A percentile compares a stretch with the other conserved stretches of the same genome.
Conservation (phyloP, 2,797 vertebrate genomes). For the Notolepis coatsorum region DNA sequence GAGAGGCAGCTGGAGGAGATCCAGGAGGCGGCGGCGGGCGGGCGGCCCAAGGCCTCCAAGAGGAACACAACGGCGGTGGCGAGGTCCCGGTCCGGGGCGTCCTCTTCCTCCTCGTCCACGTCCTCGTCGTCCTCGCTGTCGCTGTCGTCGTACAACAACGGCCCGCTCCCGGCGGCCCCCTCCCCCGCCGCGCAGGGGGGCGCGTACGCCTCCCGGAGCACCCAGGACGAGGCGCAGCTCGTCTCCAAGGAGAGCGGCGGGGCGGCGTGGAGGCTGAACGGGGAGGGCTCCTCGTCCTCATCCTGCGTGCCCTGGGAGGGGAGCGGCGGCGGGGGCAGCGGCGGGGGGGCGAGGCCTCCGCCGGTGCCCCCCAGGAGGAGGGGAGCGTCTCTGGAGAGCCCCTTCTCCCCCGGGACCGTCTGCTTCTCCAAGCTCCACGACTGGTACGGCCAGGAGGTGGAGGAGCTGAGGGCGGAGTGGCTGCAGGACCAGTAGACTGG, state of each 20-base stretch:
- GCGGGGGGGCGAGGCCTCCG: slow-evolving; percentile 64
- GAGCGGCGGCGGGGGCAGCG: slow-evolving; percentile 34
- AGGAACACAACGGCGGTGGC: slow-evolving; percentile 25
- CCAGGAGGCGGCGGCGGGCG: slow-evolving; percentile 60
- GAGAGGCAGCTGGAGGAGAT: slow-evolving; percentile 94
- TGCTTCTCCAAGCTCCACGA: slow-evolving; percentile 90
- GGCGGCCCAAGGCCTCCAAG: slow-evolving; percentile 51
- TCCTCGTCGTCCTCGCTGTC: slow-evolving; percentile 64
- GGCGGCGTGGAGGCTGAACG: slow-evolving; percentile 85
- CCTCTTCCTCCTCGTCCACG: slow-evolving; percentile 61
- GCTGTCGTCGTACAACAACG: slow-evolving; percentile 38
- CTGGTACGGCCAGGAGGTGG: slow-evolving; percentile 88
- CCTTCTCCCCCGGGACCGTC: slow-evolving; percentile 62
- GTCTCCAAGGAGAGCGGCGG: slow-evolving; percentile 84
- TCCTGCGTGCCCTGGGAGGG: slow-evolving; percentile 71
- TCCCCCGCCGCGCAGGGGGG: neutral
- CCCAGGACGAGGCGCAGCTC: slow-evolving; percentile 64
- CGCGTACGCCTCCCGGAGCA: neutral
- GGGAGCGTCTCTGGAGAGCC: slow-evolving; percentile 67
- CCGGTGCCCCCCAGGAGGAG: slow-evolving; percentile 83
- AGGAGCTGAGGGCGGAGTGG: slow-evolving; percentile 86
- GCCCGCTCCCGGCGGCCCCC: neutral
- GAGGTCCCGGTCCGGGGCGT: slow-evolving; percentile 59
- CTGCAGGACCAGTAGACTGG: slow-evolving; percentile 74
- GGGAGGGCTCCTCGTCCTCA: slow-evolving; percentile 44